These are phyloP conservation scores for Syncerus caffer DNA, from an alignment of 2,797 vertebrate species.

Conservation along the genomic window DNA sequence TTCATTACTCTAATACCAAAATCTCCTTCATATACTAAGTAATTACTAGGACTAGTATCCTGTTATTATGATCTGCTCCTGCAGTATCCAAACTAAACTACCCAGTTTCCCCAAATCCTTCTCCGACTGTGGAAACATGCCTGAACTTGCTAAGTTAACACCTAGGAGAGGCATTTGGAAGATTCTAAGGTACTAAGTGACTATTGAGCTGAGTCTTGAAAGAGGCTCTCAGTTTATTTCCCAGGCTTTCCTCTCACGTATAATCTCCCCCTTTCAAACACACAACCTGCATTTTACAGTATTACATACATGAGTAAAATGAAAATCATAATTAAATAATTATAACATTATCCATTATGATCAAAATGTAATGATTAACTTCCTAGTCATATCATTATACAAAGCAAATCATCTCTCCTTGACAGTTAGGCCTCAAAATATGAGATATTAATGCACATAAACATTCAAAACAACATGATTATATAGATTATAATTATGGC, in stretches of 20 bases:
- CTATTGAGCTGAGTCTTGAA: neutral
- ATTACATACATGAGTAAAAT: neutral
- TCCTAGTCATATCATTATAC: neutral
- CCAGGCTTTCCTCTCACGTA: neutral
- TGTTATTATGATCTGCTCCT: neutral
- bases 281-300: neutral
- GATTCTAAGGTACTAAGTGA: neutral
- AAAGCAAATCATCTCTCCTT: neutral
- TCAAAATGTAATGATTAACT: neutral
- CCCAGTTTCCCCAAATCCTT: neutral
- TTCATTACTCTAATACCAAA: neutral
- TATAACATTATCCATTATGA: neutral
- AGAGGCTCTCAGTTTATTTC: neutral
- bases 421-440: neutral
- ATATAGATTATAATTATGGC: neutral
- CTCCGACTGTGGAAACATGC: neutral
- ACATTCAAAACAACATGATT: neutral
- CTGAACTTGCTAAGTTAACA: neutral
- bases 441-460: neutral
- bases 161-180: neutral
- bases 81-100: neutral
- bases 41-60: neutral
- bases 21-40: neutral
- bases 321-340: neutral
- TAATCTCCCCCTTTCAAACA: neutral